Percentiles rank a stretch among this genome's conserved stretches.
These are phyloP conservation scores for Clytia hemisphaerica DNA, from an alignment of 30 jellyfish, hydroid and myxozoan species.

Conservation along the genomic window DNA sequence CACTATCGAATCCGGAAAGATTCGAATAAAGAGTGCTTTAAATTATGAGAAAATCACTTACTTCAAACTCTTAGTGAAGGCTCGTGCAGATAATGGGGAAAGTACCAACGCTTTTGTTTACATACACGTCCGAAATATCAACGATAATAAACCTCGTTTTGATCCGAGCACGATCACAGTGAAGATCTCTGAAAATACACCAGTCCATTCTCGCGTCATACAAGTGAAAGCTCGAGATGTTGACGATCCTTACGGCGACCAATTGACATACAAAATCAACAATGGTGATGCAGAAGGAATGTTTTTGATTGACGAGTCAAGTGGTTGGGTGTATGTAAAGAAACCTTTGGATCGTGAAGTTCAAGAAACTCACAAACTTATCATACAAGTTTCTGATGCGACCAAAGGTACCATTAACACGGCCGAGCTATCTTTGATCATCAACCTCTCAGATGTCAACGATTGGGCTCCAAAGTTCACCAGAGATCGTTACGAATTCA, in stretches of 20 bases:
- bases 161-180: slow-evolving; percentile 46
- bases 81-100: slow-evolving; percentile 3
- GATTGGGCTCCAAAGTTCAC: slow-evolving; percentile 81
- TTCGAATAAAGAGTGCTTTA: slow-evolving; percentile 37
- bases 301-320: slow-evolving; percentile 34
- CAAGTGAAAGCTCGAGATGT: slow-evolving; percentile 48
- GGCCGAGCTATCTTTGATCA: slow-evolving; percentile 43
- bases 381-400: slow-evolving; percentile 42
- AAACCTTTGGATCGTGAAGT: slow-evolving; percentile 52
- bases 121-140: slow-evolving; percentile 45
- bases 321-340: slow-evolving; percentile 50
- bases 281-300: slow-evolving; percentile 19
- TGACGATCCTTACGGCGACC: slow-evolving; percentile 21
- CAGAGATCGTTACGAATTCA: slow-evolving; percentile 16
- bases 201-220: slow-evolving; percentile 31
- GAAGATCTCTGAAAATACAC: slow-evolving; percentile 56
- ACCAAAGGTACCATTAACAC: slow-evolving; percentile 4
- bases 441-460: slow-evolving; percentile 57
- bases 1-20: slow-evolving; percentile 45
- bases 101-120: slow-evolving; percentile 21
- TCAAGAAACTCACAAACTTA: slow-evolving; percentile 27
- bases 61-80: slow-evolving; percentile 54
- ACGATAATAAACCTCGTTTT: slow-evolving; percentile 77
- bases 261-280: slow-evolving; percentile 16
- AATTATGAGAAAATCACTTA: slow-evolving; percentile 59